Percentiles rank a stretch among this genome's conserved stretches.
Conservation (phyloP, 2,797 vertebrate genomes). For the Sebastiscus albofasciatus region DNA sequence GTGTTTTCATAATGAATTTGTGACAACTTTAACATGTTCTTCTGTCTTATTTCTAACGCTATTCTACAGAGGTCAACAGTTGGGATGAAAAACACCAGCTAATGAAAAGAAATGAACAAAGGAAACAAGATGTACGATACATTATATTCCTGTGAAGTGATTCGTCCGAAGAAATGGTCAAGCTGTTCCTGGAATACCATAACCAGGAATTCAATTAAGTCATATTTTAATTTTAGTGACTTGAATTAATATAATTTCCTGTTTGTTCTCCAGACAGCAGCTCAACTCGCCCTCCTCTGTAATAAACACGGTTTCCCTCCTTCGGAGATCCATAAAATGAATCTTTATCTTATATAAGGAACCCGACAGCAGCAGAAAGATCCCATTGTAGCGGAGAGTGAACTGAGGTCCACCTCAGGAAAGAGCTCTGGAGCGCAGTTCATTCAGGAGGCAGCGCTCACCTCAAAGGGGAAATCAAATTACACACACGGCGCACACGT, state of each 20-base stretch:
- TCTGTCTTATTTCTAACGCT: background rate
- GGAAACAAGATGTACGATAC: background rate
- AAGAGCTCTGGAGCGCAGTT: constrained; percentile 25
- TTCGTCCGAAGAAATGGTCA: background rate
- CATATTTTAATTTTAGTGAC: background rate
- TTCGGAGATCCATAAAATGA: constrained; percentile 4
- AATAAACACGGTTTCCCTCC: background rate
- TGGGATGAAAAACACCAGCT: background rate
- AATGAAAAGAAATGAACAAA: background rate
- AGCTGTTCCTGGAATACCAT: background rate
- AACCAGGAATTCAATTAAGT: background rate
- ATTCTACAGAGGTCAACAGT: background rate
- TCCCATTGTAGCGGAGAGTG: background rate
- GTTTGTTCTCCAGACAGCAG: constrained; percentile 15
- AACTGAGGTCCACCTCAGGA: constrained; percentile 25
- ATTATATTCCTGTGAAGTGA: background rate
- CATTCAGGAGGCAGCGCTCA: constrained; percentile 31
- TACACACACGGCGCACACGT: constrained; percentile 55
- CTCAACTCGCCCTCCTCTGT: background rate
- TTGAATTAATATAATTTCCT: background rate
- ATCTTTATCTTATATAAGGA: constrained; percentile 17
- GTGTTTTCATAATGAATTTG: background rate
- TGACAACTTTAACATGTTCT: too few relatives aligned
- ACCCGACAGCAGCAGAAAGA: constrained; percentile 8
- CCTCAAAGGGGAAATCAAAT: constrained; percentile 57